Conservation (phyloP, 1,140 invertebrate genomes). For the Bursaphelenchus mucronatus region DNA sequence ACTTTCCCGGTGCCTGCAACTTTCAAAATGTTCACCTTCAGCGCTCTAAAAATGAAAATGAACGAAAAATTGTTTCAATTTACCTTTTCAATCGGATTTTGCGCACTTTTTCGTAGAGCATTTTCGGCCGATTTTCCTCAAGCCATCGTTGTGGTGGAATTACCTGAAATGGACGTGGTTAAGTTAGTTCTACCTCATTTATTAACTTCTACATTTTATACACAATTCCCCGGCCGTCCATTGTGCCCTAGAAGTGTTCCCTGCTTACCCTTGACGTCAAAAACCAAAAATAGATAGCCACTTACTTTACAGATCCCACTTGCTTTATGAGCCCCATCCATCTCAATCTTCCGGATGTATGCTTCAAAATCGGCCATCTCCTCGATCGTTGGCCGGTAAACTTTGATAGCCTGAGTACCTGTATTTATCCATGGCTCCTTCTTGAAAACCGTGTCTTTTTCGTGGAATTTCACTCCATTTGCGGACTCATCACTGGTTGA, state of each 20-base stretch:
- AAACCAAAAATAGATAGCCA: conserved; percentile 4
- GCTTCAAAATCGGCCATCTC: conserved; percentile 49
- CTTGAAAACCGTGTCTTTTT: not conserved
- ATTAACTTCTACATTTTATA: too few species aligned
- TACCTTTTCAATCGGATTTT: conserved; percentile 40
- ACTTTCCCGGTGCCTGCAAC: conserved; percentile 66
- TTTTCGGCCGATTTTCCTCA: conserved; percentile 31
- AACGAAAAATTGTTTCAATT: conserved; percentile 12
- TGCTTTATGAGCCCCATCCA: conserved; percentile 42
- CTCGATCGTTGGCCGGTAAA: conserved; percentile 53
- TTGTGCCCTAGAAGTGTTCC: too few species aligned
- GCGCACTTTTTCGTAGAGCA: conserved; percentile 45
- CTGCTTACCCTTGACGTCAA: too few species aligned
- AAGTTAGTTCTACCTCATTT: conserved; percentile 1
- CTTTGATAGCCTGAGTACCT: conserved; percentile 38
- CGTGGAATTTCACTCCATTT: too few species aligned
- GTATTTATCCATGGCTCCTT: conserved; percentile 45
- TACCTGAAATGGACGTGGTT: conserved; percentile 32
- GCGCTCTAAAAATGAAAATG: conserved; percentile 44
- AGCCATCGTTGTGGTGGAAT: conserved; percentile 51
- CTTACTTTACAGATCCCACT: conserved; percentile 52
- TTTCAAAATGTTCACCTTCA: conserved; percentile 36
- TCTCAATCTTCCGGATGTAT: conserved; percentile 47
- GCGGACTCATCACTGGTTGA: too few species aligned
- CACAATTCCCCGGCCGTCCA: too few species aligned